A percentile compares a stretch with the other conserved stretches of the same genome.
phyloP scores from a whole-genome alignment of 2,113 vertebrate genomes.

The Neopipo cinnamomea region DNA sequence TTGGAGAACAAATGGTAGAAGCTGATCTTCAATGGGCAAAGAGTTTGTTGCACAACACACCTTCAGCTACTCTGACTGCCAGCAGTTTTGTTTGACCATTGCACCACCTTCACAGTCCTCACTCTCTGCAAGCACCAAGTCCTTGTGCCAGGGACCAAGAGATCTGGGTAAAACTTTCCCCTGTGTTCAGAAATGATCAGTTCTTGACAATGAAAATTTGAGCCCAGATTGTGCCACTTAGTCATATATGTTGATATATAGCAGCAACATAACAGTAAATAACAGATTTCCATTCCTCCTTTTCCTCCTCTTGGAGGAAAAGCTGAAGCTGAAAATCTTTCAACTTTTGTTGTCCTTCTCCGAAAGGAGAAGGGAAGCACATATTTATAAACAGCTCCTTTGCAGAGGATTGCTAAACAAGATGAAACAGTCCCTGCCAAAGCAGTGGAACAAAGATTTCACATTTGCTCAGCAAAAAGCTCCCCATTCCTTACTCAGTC shows the following conservation, averaged over 20 bases:
- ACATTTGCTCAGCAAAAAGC: background rate
- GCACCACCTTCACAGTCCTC: background rate
- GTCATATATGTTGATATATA: background rate
- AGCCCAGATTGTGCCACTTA: background rate
- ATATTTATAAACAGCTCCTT: background rate
- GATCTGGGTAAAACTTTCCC: background rate
- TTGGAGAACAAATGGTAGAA: background rate
- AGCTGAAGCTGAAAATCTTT: background rate
- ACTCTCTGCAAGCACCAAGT: background rate
- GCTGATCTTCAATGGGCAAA: background rate
- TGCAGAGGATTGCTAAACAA: background rate
- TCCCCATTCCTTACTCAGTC: background rate
- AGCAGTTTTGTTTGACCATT: background rate
- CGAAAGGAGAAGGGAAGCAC: background rate
- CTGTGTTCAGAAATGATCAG: background rate
- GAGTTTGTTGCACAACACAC: background rate
- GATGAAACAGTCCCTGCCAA: background rate
- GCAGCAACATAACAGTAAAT: background rate
- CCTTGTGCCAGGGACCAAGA: background rate
- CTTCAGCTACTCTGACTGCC: background rate
- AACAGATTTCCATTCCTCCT: constrained; percentile 1
- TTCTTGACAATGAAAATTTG: background rate
- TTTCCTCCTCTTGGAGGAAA: background rate
- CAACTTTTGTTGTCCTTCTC: background rate
- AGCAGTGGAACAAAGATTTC: background rate